Evolutionary conservation across 2,888 invertebrate species (phyloP).

Genomic region (Chrysolina haemoptera): DNA sequence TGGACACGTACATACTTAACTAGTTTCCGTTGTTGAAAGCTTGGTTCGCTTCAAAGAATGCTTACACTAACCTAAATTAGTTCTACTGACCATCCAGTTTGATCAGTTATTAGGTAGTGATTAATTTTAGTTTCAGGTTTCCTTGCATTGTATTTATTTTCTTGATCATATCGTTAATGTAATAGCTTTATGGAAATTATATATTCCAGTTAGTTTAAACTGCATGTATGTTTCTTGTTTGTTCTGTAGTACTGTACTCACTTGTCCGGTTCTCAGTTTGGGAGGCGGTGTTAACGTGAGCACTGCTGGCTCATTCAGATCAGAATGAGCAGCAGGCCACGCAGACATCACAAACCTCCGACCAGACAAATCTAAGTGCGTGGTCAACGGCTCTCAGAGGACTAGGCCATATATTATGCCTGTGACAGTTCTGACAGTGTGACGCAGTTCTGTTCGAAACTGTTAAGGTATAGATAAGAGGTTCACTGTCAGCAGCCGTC

Average conservation of each 20-base stretch:
- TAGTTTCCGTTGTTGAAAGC: background rate
- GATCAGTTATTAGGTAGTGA: background rate
- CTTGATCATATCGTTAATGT: background rate
- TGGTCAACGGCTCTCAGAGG: no score
- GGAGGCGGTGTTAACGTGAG: no score
- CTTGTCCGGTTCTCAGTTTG: background rate
- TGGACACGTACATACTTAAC: background rate
- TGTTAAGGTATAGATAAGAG: no score
- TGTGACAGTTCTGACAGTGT: no score
- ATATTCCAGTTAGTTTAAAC: slow-evolving; percentile 7
- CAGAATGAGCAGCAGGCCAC: no score
- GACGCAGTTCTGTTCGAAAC: no score
- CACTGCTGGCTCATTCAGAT: no score
- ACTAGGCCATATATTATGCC: no score
- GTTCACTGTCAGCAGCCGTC: no score
- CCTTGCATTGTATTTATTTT: background rate
- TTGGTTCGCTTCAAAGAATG: background rate
- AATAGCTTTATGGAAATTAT: background rate
- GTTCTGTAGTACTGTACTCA: background rate
- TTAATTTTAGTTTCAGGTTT: background rate
- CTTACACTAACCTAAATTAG: background rate
- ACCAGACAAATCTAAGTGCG: no score
- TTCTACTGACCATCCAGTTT: slow-evolving; percentile 13
- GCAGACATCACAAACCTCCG: no score
- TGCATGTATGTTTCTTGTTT: background rate